Conservation (phyloP, 2,113 vertebrate species). For the Theristicus caerulescens region DNA sequence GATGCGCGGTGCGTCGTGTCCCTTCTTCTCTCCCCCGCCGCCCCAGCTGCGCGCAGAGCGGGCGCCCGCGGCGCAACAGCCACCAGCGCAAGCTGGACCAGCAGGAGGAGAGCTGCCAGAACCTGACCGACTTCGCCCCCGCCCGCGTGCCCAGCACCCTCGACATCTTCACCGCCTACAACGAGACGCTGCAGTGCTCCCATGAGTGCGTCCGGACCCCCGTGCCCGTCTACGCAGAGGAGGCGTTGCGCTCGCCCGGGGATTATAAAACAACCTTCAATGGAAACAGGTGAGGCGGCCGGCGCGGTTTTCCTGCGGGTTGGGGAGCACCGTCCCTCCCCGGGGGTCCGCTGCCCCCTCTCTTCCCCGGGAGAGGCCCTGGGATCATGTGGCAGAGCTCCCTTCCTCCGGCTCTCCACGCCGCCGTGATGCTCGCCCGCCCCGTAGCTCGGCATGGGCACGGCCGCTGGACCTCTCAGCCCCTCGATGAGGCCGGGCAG, state of each 20-base stretch:
- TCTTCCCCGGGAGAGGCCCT: background rate
- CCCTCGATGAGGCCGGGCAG: fast-evolving
- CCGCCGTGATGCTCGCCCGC: fast-evolving
- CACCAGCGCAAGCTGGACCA: constrained; percentile 96
- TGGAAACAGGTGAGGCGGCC: constrained; percentile 86
- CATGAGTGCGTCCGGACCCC: constrained; percentile 93
- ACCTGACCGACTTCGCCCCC: constrained; percentile 93
- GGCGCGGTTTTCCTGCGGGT: fast-evolving
- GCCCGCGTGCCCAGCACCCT: constrained; percentile 93
- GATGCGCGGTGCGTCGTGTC: fast-evolving
- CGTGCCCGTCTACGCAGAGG: constrained; percentile 88
- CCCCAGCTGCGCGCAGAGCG: constrained; percentile 90
- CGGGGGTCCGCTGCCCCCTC: fast-evolving
- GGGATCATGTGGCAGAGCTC: background rate
- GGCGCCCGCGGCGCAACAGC: constrained; percentile 88
- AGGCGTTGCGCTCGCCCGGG: constrained; percentile 87
- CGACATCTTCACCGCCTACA: constrained; percentile 99
- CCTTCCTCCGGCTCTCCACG: fast-evolving
- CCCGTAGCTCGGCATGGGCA: fast-evolving
- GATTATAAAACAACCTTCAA: constrained; percentile 94
- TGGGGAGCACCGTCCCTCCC: fast-evolving
- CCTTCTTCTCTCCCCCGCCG: background rate
- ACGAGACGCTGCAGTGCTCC: constrained; percentile 95
- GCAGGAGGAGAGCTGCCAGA: constrained; percentile 98
- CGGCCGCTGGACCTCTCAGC: fast-evolving